Evolutionary conservation across 1,140 invertebrate species (phyloP).

Genomic region (Microplitis demolitor): DNA sequence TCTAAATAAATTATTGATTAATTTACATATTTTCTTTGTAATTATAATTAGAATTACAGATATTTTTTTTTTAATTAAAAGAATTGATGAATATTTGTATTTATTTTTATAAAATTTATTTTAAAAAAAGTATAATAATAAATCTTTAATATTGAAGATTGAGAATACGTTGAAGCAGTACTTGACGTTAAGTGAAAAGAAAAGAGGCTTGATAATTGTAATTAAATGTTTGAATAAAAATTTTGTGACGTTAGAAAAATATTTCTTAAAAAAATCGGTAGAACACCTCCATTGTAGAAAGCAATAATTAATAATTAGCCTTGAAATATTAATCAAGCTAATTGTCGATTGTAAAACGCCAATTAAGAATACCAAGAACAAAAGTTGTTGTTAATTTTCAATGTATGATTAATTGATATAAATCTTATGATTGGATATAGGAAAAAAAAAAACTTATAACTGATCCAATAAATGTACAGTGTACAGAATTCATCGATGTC

Average conservation of each 20-base stretch:
- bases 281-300: constrained; percentile 37
- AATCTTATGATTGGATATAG: constrained; percentile 1
- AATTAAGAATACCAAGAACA: constrained; percentile 12
- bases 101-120: neutral
- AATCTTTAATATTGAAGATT: too few relatives aligned
- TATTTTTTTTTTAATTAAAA: too few relatives aligned
- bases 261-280: constrained; percentile 10
- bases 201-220: too few relatives aligned
- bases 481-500: constrained; percentile 32
- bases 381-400: constrained; percentile 23
- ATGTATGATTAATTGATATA: constrained; percentile 7
- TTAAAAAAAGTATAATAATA: neutral
- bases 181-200: neutral
- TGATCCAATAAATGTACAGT: constrained; percentile 40
- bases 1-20: too few relatives aligned
- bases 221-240: too few relatives aligned
- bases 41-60: too few relatives aligned
- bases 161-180: neutral
- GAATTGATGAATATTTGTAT: too few relatives aligned
- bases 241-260: neutral
- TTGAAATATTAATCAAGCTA: neutral
- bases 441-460: constrained; percentile 31
- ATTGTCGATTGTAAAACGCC: constrained; percentile 17
- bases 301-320: constrained; percentile 1
- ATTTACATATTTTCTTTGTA: too few relatives aligned